These are phyloP conservation scores for Coelopa pilipes DNA, from an alignment of 2,888 invertebrate species.

Conservation along the genomic window DNA sequence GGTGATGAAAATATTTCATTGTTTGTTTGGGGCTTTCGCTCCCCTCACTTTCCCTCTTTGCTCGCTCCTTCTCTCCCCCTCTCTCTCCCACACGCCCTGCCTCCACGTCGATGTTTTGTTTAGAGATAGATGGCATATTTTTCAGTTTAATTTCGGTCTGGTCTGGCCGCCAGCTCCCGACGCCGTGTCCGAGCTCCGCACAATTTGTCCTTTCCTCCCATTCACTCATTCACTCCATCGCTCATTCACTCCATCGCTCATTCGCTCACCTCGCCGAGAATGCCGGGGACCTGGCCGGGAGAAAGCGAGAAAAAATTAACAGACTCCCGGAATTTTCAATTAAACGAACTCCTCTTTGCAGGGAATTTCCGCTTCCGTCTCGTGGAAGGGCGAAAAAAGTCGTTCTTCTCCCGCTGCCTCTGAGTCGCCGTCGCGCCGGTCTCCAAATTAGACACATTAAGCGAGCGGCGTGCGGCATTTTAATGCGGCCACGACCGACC, in stretches of 20 bases:
- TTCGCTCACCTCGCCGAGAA: background rate
- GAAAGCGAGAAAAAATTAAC: constrained; percentile 1
- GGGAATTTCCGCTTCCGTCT: constrained; percentile 23
- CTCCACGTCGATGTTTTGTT: background rate
- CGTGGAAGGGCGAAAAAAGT: background rate
- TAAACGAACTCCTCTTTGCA: constrained; percentile 25
- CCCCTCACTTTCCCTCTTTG: background rate
- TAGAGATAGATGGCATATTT: constrained; percentile 17
- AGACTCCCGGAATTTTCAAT: constrained; percentile 35
- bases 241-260: constrained; percentile 1
- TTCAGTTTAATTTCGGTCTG: constrained; percentile 19
- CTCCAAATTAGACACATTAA: constrained; percentile 28
- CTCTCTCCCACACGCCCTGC: background rate
- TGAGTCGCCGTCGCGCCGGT: background rate
- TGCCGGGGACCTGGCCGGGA: background rate
- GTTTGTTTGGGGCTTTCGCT: constrained; percentile 13
- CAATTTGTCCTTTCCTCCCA: background rate
- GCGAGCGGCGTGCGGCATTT: constrained; percentile 24
- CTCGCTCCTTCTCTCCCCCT: background rate
- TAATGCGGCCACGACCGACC: constrained; percentile 11
- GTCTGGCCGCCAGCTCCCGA: background rate
- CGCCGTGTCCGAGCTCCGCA: background rate
- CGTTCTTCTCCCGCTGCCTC: background rate
- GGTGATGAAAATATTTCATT: constrained; percentile 32
- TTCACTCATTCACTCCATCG: background rate